Evolutionary conservation across 2,113 vertebrate genomes (phyloP), one percentile per base, ranked within the genome.

Genomic region (Passer domesticus): DNA sequence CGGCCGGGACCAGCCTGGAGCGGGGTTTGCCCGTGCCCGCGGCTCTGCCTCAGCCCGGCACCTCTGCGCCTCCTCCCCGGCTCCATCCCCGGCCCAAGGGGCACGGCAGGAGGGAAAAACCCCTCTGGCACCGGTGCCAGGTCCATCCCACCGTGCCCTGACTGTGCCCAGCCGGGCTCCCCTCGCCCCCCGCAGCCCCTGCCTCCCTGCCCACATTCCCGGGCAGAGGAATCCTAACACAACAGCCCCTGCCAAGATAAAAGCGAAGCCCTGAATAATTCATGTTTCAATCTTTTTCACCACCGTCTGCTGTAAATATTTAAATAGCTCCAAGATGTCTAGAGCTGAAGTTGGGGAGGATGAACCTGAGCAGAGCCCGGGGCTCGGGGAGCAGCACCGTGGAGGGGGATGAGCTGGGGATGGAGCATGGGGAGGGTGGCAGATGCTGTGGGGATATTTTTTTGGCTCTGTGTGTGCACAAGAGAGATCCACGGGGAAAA

Each of bases 211-310:
- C 83, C 58, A 0, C 96, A 13, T 85, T 39, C 30, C 75, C 41
- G 16, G 79, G n/a, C 59, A 0, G 12, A 68, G 93, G 93, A 69
- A 76, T 46, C 87, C 91, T 95, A 85, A 72, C 52, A 76, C 80
- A 16, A 55, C 25, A 21, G 95, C 73, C 79, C 46, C n/a, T 94
- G 97, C 96, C 96, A 95, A 79, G 94, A 97, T 94, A 89, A 97
- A 97, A 98, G 95, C n/a, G 28, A 92, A 79, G 89, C 87, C 11
- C 86, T 98, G 96, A 98, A 98, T 98, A 97, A 98, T 98, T 98
- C 95, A 97, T 97, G 96, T 0, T 44, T 87, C 83, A 83, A 94
- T 96, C 95, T 96, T 82, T 95, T 95, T 90, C 86, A 91, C 94
- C 94, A 90, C 86, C 60, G 67, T 79, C 95, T 89, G 95, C 95